phyloP scores from a whole-genome alignment of 2,888 invertebrate genomes.

The Agrilus biguttatus region DNA sequence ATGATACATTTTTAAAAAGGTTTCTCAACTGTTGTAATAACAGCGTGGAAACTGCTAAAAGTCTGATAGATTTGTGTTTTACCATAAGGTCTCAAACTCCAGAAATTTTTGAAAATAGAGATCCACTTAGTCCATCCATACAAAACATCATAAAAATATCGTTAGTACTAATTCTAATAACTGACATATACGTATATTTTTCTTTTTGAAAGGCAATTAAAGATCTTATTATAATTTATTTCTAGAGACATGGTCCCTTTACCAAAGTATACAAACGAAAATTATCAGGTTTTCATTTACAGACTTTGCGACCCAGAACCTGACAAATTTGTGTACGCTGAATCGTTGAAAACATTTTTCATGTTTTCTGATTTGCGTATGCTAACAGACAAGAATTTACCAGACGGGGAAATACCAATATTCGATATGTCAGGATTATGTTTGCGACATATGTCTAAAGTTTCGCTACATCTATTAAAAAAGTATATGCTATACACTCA shows the following conservation, averaged over 20 bases:
- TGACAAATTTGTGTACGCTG: conserved; percentile 50
- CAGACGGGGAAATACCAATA: conserved; percentile 55
- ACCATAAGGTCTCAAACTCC: conserved; percentile 43
- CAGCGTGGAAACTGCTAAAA: conserved; percentile 44
- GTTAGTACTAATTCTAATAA: conserved; percentile 27
- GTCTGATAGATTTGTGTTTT: conserved; percentile 31
- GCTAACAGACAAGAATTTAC: conserved; percentile 38
- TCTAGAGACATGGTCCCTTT: conserved; percentile 52
- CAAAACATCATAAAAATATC: conserved; percentile 39
- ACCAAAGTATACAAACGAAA: conserved; percentile 49
- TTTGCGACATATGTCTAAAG: conserved; percentile 46
- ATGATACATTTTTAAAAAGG: conserved; percentile 39
- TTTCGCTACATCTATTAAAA: conserved; percentile 45
- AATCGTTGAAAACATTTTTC: conserved; percentile 54
- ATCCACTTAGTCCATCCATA: conserved; percentile 39
- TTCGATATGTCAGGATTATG: conserved; percentile 54
- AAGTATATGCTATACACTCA: conserved; percentile 61
- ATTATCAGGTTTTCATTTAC: conserved; percentile 52
- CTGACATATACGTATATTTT: background rate
- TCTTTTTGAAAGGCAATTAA: too few species aligned
- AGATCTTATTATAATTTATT: background rate
- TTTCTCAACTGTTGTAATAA: conserved; percentile 40
- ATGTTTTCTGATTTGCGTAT: conserved; percentile 58
- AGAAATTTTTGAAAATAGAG: conserved; percentile 45
- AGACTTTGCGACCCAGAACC: conserved; percentile 46